phyloP scores from a whole-genome alignment of 2,113 vertebrate species.

The Falcunculus frontatus region DNA sequence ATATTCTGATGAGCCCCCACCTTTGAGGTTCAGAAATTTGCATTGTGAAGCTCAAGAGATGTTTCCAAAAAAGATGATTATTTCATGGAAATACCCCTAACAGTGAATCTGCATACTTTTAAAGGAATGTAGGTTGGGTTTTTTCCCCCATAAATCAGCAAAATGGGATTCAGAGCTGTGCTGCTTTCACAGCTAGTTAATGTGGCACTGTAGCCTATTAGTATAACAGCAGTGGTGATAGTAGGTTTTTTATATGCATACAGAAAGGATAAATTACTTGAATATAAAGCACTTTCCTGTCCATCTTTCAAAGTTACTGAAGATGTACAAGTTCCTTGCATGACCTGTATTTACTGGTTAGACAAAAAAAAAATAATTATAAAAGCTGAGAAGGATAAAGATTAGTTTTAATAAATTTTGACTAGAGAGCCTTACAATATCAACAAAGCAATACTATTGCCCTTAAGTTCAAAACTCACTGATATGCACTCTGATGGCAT shows the following conservation, averaged over 20 bases:
- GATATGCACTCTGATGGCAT: conserved; percentile 20
- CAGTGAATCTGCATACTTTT: background rate
- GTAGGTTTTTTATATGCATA: background rate
- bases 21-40: background rate
- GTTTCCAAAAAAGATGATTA: background rate
- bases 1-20: background rate
- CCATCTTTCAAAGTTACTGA: background rate
- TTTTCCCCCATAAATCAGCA: background rate
- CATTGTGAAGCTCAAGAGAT: background rate
- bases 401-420: conserved; percentile 13
- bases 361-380: background rate
- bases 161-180: background rate
- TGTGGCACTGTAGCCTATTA: background rate
- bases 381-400: background rate
- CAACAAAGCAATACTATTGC: background rate
- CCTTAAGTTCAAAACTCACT: conserved; percentile 47
- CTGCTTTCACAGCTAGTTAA: background rate
- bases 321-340: background rate
- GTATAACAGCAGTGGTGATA: background rate
- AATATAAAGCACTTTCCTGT: background rate
- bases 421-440: conserved; percentile 4
- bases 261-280: background rate
- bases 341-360: conserved; percentile 1
- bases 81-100: background rate
- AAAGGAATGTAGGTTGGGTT: background rate